These are phyloP conservation scores for Phalacrocorax pelagicus DNA, from an alignment of 2,113 vertebrate species.

Conservation along the genomic window DNA sequence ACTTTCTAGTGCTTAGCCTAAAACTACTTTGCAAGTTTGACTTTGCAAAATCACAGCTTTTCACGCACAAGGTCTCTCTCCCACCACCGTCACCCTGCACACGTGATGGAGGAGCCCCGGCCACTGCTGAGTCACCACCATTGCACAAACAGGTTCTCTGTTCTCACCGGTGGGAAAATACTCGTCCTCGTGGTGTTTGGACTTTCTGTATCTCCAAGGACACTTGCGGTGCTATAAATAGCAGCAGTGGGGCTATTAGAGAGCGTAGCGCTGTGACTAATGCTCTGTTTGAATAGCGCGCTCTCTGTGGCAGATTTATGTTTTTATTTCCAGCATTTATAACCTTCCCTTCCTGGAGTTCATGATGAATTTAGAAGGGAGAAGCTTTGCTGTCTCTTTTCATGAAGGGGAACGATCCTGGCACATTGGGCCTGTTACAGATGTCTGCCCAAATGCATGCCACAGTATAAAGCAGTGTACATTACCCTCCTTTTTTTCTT, in stretches of 20 bases:
- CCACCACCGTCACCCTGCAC: fast-evolving
- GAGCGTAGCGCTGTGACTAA: conserved; percentile 10
- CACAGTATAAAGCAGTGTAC: fast-evolving
- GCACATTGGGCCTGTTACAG: background rate
- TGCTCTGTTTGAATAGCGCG: background rate
- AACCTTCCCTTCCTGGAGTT: conserved; percentile 4
- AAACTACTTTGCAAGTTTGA: background rate
- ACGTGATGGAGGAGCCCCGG: background rate
- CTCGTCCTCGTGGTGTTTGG: background rate
- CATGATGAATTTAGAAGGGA: background rate
- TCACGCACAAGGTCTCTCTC: background rate
- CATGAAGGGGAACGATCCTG: background rate
- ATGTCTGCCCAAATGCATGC: background rate
- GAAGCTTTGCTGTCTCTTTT: background rate
- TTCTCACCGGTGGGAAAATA: background rate
- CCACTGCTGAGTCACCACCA: background rate
- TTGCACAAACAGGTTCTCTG: background rate
- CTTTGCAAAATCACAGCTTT: fast-evolving
- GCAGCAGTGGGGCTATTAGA: background rate
- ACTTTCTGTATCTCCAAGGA: background rate
- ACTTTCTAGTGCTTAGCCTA: background rate
- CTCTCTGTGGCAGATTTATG: background rate
- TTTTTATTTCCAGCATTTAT: conserved; percentile 28
- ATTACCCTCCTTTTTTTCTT: background rate
- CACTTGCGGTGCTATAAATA: background rate